Base-by-base conservation (phyloP, 2,113 vertebrate species). In the Rhinichthys klamathensis region DNA sequence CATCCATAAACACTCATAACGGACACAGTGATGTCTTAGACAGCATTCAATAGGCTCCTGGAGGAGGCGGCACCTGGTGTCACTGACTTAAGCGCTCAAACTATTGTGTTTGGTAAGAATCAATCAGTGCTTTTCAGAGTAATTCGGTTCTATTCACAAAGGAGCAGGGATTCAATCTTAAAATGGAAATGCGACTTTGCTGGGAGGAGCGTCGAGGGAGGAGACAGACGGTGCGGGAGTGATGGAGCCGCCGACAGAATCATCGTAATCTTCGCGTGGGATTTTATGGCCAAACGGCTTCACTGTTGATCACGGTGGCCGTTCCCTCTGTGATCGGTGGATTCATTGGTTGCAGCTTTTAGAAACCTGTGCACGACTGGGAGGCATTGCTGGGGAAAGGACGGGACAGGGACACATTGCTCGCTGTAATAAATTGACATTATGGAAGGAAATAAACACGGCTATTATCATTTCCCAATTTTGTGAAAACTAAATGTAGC, bases 101-200 rank as follows among this genome's bases (percentile, higher is more conserved):
- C 92, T 91, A 91, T 91, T 93, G 92, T 92, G 91, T 91, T 92
- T 92, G 82, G 83, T 90, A 92, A 90, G 91, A 93, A 94, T 94
- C 92, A 92, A 94, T 93, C 89, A 91, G 85, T 67, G 91, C 92
- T 93, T 92, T 90, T 91, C 91, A 92, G 89, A 70, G 88, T 92
- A 93, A 94, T 93, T 93, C 86, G 89, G 93, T 92, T 93, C 92
- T 89, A 91, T 92, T 92, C 92, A 94, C 93, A 93, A 92, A 93
- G 92, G 92, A 87, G 85, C 87, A 13, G 87, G 85, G 88, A 92
- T 90, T 91, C 93, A 93, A 92, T 94, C 91, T 93, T 84, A 92
- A 93, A 92, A 93, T 94, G 93, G 91, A 94, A 94, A 95, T 91
- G 89, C 84, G 86, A 92, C 90, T 93, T 92, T 91, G 88, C 90